Evolutionary conservation across 2,888 invertebrate genomes (phyloP).

Genomic region (Troides aeacus): DNA sequence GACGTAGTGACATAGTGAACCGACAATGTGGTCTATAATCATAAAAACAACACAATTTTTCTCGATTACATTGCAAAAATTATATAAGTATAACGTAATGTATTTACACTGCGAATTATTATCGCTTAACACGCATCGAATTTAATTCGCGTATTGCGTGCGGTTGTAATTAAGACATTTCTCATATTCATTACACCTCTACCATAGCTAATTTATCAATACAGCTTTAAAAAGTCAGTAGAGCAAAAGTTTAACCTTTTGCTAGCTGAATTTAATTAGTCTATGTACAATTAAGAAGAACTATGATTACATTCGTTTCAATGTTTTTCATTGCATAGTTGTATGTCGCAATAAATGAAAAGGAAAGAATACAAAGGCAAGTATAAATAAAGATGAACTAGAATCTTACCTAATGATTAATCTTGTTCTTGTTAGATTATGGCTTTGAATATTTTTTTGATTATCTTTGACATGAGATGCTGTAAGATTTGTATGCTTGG

Average conservation of each 20-base stretch:
- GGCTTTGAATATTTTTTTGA: no score
- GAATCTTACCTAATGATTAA: no score
- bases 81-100: neutral
- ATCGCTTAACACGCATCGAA: constrained; percentile 1
- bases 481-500: no score
- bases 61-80: neutral
- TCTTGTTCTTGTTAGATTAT: no score
- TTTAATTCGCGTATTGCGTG: constrained; percentile 28
- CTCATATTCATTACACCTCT: constrained; percentile 12
- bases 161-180: constrained; percentile 25
- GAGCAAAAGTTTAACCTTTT: constrained; percentile 14
- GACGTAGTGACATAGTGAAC: no score
- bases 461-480: no score
- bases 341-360: neutral
- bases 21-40: neutral
- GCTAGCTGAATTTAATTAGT: constrained; percentile 11
- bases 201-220: constrained; percentile 11
- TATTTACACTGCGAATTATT: neutral
- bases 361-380: neutral
- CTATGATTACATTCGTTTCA: constrained; percentile 9
- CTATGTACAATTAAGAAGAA: constrained; percentile 6
- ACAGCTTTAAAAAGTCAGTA: constrained; percentile 15
- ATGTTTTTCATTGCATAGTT: neutral
- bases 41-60: neutral
- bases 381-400: no score